A percentile compares a stretch with the other conserved stretches of the same genome.
phyloP scores from a whole-genome alignment of 2,888 invertebrate genomes.

The Nomada goodeniana region DNA sequence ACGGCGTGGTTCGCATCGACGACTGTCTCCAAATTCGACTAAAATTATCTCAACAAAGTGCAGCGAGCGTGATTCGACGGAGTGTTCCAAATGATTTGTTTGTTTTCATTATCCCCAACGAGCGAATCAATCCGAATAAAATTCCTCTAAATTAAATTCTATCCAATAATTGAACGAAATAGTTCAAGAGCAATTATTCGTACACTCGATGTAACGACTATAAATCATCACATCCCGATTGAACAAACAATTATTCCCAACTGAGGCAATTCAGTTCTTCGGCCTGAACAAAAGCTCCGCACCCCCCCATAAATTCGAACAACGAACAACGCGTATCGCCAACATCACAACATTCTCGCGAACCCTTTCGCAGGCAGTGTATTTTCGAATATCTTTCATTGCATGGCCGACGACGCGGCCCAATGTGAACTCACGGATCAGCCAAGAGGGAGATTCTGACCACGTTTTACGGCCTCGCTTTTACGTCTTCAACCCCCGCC shows the following conservation, averaged over 20 bases:
- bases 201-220: too few relatives aligned
- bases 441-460: conserved; percentile 52
- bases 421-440: conserved; percentile 19
- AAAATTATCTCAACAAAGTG: conserved; percentile 35
- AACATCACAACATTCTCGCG: too few relatives aligned
- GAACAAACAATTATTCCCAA: too few relatives aligned
- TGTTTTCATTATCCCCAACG: too few relatives aligned
- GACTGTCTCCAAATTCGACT: conserved; percentile 47
- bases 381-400: conserved; percentile 58
- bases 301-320: too few relatives aligned
- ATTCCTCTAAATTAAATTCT: neutral
- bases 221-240: too few relatives aligned
- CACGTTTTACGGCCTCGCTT: conserved; percentile 66
- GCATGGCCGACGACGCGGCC: neutral
- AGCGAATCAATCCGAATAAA: neutral
- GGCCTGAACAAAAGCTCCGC: too few relatives aligned
- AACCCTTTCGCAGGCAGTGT: neutral
- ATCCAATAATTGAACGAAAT: too few relatives aligned
- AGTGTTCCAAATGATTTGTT: too few relatives aligned
- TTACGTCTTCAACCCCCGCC: conserved; percentile 42
- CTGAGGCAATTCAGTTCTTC: too few relatives aligned
- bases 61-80: neutral
- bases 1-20: conserved; percentile 21
- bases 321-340: too few relatives aligned
- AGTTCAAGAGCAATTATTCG: too few relatives aligned